A percentile compares a stretch with the other conserved stretches of the same genome.
Evolutionary conservation across 2,888 invertebrate species (phyloP).

Genomic region (Nebria brevicollis): DNA sequence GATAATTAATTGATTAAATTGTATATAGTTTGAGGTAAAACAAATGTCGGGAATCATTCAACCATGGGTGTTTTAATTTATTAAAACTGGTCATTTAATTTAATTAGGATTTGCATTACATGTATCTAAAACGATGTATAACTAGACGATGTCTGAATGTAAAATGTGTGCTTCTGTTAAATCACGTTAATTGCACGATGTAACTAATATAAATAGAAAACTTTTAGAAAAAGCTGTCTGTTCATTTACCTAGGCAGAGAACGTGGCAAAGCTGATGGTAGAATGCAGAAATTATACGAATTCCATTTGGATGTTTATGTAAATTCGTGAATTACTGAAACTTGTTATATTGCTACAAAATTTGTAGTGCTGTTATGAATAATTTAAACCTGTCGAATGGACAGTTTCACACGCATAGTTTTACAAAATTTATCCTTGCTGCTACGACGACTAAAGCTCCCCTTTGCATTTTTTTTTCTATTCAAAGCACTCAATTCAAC

Average conservation of each 20-base stretch:
- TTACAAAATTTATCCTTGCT: neutral
- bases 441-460: neutral
- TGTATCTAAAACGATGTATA: too few species aligned
- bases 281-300: conserved; percentile 30
- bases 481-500: too few species aligned
- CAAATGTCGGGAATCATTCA: too few species aligned
- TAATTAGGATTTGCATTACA: too few species aligned
- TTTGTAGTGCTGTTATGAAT: conserved; percentile 39
- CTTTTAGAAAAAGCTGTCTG: conserved; percentile 4
- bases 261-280: neutral
- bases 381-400: conserved; percentile 33
- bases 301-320: conserved; percentile 43
- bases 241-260: neutral
- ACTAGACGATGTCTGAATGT: too few species aligned
- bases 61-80: too few species aligned
- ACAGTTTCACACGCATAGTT: conserved; percentile 34
- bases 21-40: too few species aligned
- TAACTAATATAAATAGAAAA: conserved; percentile 17
- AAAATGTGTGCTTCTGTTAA: too few species aligned
- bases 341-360: conserved; percentile 25
- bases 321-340: conserved; percentile 39
- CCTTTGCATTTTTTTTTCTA: neutral
- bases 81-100: too few species aligned
- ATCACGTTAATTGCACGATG: too few species aligned
- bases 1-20: too few species aligned